Evolutionary conservation across 2,797 vertebrate species (phyloP), one percentile per base, ranked within the genome.

Genomic region (Rachycentron canadum): DNA sequence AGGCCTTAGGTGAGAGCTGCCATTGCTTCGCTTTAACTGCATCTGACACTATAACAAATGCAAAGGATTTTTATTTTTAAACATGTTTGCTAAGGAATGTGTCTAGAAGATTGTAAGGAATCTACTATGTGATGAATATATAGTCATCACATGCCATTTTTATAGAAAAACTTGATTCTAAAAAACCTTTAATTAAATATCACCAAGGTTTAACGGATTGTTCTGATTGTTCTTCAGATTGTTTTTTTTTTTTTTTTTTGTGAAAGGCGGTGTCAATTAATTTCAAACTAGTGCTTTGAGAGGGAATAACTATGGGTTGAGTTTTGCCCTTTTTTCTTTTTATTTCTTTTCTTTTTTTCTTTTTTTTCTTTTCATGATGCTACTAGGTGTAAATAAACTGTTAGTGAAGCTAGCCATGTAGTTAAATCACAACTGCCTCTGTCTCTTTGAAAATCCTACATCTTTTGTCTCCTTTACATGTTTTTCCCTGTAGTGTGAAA

Each of bases 401-500:
- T 16, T 55, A 63, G 40, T 40, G 40, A 57, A 56, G 10, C 13
- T 23, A 28, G 17, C 23, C 52, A 55, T 9, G 56, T 28, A n/a
- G 10, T 43, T 40, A 7, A 59, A 77, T 49, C 34, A 52, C n/a
- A 63, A n/a, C 30, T 40, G 26, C 5, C 30, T 19, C 21, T 7
- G 23, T 41, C 43, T 58, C 45, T 64, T 34, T 56, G 34, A 40
- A 63, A 55, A 43, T 19, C 13, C 26, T 43, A 21, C 59, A 61
- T 62, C 17, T 8, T 60, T 72, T 67, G 16, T 69, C n/a, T 72
- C 19, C 12, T 26, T 26, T n/a, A n/a, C 10, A 68, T 41, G 36
- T n/a, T 57, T 69, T 81, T 76, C 2, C 21, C 23, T 36, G 19
- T 9, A 36, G 28, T 69, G 9, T 59, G 52, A 74, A 86, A 82